Evolutionary conservation across 2,888 invertebrate genomes (phyloP).

Genomic region (Drosophila melanosoma): DNA sequence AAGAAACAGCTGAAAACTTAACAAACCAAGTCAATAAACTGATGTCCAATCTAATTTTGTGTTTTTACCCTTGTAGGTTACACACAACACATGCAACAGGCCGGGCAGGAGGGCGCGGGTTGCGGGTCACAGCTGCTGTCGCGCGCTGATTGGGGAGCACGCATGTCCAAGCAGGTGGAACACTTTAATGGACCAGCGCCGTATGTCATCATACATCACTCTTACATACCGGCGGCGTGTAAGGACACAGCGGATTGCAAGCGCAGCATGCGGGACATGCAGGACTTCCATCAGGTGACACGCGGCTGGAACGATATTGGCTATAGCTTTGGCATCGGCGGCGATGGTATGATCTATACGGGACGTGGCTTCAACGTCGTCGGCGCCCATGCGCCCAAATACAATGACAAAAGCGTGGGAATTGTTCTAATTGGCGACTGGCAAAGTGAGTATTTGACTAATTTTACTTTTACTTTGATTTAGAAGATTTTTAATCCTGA

Average conservation of each 20-base stretch:
- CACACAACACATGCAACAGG: constrained; percentile 70
- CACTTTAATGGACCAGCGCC: constrained; percentile 87
- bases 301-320: constrained; percentile 90
- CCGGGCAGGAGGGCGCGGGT: constrained; percentile 20
- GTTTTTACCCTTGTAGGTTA: constrained; percentile 62
- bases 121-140: constrained; percentile 78
- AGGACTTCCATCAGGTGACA: constrained; percentile 87
- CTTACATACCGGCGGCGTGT: constrained; percentile 88
- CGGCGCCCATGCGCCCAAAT: constrained; percentile 90
- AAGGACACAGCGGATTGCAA: constrained; percentile 86
- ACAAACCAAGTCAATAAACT: constrained; percentile 27
- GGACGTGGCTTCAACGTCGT: constrained; percentile 89
- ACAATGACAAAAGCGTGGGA: constrained; percentile 89
- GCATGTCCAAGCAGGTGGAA: constrained; percentile 85
- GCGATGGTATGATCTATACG: constrained; percentile 89
- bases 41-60: constrained; percentile 26
- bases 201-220: constrained; percentile 90
- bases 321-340: constrained; percentile 90
- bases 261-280: constrained; percentile 88
- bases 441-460: constrained; percentile 86
- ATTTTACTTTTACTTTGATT: background rate
- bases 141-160: constrained; percentile 87
- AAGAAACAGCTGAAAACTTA: constrained; percentile 4
- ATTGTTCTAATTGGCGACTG: constrained; percentile 91
- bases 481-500: background rate